Evolutionary conservation across 1,140 invertebrate genomes (phyloP).

Genomic region (Orius laevigatus): DNA sequence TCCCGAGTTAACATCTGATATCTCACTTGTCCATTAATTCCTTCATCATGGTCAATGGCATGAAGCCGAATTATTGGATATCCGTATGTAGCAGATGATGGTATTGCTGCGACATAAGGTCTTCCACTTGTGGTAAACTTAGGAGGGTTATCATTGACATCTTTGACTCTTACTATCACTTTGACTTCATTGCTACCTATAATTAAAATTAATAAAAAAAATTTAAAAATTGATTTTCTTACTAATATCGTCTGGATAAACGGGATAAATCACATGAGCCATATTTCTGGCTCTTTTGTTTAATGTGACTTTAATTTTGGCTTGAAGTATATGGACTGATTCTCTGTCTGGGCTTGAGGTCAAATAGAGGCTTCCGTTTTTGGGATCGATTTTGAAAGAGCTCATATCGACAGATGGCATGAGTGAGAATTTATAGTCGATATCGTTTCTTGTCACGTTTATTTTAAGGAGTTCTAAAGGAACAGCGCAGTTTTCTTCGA

Average conservation of each 20-base stretch:
- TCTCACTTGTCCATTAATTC: conserved; percentile 57
- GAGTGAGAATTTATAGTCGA: conserved; percentile 28
- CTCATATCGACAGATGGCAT: conserved; percentile 34
- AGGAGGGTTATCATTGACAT: conserved; percentile 68
- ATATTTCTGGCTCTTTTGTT: conserved; percentile 39
- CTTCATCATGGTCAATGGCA: conserved; percentile 54
- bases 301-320: conserved; percentile 48
- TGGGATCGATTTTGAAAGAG: conserved; percentile 48
- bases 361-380: conserved; percentile 53
- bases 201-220: conserved; percentile 15
- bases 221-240: conserved; percentile 14
- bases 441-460: conserved; percentile 32
- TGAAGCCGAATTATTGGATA: conserved; percentile 56
- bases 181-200: conserved; percentile 42
- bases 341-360: conserved; percentile 52
- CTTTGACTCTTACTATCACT: conserved; percentile 52
- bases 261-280: conserved; percentile 50
- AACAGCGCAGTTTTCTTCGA: conserved; percentile 52
- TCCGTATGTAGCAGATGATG: conserved; percentile 57
- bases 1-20: conserved; percentile 48
- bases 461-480: conserved; percentile 50
- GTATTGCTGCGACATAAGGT: conserved; percentile 61
- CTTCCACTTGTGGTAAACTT: conserved; percentile 49
- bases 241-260: conserved; percentile 45
- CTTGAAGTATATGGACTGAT: conserved; percentile 40